These are phyloP conservation scores for Notothenia coriiceps DNA, from an alignment of 2,113 vertebrate species.

Conservation along the genomic window DNA sequence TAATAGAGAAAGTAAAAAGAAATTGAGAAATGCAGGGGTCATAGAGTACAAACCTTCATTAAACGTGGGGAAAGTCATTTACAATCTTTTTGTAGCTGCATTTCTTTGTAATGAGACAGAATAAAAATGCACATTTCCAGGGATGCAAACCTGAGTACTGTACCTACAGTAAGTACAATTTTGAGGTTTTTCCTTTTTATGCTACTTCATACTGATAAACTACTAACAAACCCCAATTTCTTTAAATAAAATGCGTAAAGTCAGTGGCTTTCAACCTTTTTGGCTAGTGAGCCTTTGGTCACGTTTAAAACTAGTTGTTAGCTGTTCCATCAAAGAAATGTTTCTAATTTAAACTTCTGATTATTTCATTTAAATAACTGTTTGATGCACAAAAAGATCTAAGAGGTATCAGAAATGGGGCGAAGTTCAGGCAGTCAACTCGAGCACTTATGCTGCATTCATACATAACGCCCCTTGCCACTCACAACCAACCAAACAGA, in stretches of 20 bases:
- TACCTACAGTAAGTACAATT: not conserved
- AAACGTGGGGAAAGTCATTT: constrained; percentile 20
- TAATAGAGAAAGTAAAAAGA: constrained; percentile 19
- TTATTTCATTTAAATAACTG: not conserved
- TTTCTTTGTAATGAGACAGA: constrained; percentile 15
- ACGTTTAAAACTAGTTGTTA: not conserved
- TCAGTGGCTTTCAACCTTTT: not conserved
- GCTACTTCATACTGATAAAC: not conserved
- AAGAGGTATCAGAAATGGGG: not conserved
- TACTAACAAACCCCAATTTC: too few relatives aligned
- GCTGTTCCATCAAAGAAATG: not conserved
- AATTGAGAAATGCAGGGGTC: constrained; percentile 38
- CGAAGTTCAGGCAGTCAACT: too few relatives aligned
- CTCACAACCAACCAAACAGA: too few relatives aligned
- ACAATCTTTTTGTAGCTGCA: constrained; percentile 18
- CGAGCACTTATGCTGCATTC: too few relatives aligned
- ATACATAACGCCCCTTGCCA: too few relatives aligned
- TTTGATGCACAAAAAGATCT: not conserved
- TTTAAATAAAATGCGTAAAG: not conserved
- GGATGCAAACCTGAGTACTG: not conserved
- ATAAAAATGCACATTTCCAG: not conserved
- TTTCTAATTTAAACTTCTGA: not conserved
- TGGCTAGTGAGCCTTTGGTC: not conserved
- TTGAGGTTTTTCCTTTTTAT: not conserved
- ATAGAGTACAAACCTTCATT: constrained; percentile 22